Evolutionary conservation across 2,888 invertebrate species (phyloP).

Genomic region (Platycheirus albimanus): DNA sequence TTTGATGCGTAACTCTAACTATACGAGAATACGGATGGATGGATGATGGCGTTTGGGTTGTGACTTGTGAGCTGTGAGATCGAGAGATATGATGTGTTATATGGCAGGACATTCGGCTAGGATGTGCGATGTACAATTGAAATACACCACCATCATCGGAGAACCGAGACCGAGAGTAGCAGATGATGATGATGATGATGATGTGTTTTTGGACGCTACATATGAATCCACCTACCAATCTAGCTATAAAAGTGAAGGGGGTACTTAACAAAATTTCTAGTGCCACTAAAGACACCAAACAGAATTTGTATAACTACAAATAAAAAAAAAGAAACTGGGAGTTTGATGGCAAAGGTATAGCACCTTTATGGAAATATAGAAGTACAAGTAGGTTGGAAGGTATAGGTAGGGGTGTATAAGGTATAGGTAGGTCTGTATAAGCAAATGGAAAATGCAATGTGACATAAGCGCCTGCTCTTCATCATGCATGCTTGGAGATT

Average conservation of each 20-base stretch:
- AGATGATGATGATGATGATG: too few relatives aligned
- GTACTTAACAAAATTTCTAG: conserved; percentile 72
- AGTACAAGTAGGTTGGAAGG: conserved; percentile 5
- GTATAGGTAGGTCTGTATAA: conserved; percentile 4
- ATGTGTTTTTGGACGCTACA: conserved; percentile 32
- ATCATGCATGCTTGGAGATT: conserved; percentile 70
- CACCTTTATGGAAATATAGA: conserved; percentile 7
- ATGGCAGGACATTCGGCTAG: conserved; percentile 54
- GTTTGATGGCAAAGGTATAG: conserved; percentile 16
- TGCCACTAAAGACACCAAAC: conserved; percentile 73
- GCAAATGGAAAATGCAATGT: conserved; percentile 65
- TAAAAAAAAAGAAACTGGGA: neutral
- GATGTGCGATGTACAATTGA: conserved; percentile 55
- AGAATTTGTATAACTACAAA: conserved; percentile 48
- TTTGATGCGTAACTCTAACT: conserved; percentile 9
- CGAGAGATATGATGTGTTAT: neutral
- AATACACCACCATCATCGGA: too few relatives aligned
- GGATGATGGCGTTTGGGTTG: neutral
- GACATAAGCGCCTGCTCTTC: conserved; percentile 74
- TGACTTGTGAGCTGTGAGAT: too few relatives aligned
- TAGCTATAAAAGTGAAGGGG: conserved; percentile 48
- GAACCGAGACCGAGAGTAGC: too few relatives aligned
- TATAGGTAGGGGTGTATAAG: conserved; percentile 8
- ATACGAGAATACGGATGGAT: neutral
- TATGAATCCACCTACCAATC: conserved; percentile 31